phyloP scores from a whole-genome alignment of 2,797 vertebrate species.

The Sebastes miniatus region DNA sequence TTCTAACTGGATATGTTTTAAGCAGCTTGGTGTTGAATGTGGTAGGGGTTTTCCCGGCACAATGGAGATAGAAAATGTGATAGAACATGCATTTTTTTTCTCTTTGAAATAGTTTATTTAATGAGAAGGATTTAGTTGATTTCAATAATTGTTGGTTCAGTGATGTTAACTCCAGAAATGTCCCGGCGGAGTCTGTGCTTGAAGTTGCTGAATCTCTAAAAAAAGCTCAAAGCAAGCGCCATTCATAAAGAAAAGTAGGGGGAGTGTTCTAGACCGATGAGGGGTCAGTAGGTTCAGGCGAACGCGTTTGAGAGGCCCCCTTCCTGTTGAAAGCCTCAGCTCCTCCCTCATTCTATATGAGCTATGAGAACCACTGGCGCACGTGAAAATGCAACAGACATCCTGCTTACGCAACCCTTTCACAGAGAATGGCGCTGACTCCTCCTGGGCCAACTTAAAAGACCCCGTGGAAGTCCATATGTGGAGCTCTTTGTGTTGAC shows the following conservation, averaged over 20 bases:
- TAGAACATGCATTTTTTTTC: not conserved
- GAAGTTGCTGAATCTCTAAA: not conserved
- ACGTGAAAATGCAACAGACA: constrained; percentile 6
- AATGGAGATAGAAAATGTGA: not conserved
- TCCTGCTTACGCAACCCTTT: constrained; percentile 34
- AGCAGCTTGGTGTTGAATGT: not conserved
- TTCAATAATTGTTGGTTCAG: not conserved
- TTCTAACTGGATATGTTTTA: not conserved
- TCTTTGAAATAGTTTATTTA: not conserved
- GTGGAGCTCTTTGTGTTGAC: not conserved
- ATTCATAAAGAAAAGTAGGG: constrained; percentile 10
- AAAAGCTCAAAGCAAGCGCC: not conserved
- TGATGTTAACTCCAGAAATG: not conserved
- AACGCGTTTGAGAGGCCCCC: constrained; percentile 8
- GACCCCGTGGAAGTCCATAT: not conserved
- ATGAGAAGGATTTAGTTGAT: not conserved
- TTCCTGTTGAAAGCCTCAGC: constrained; percentile 11
- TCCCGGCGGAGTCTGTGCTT: not conserved
- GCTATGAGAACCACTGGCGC: constrained; percentile 5
- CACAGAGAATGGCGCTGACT: not conserved
- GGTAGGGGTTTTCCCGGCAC: not conserved
- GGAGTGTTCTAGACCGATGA: not conserved
- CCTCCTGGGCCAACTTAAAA: constrained; percentile 13
- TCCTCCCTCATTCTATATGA: constrained; percentile 33
- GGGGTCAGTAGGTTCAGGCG: constrained; percentile 48